A percentile compares a stretch with the other conserved stretches of the same genome.
Evolutionary conservation across 2,888 invertebrate genomes (phyloP).

Genomic region (Dascillus cervinus): DNA sequence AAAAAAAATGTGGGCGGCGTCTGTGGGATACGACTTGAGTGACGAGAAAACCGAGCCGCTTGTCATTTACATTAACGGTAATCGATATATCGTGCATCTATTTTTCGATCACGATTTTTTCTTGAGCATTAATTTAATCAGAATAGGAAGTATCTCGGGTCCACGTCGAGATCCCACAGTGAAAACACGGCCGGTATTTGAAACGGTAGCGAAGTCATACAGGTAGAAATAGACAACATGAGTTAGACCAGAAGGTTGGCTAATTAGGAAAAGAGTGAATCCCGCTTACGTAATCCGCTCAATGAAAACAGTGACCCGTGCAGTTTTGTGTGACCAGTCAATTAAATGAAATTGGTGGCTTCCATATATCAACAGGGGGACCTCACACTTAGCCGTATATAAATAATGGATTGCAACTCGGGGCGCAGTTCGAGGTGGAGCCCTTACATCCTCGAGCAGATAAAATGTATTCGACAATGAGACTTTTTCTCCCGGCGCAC

Average conservation of each 20-base stretch:
- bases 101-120: no score
- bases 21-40: no score
- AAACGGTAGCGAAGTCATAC: slow-evolving; percentile 19
- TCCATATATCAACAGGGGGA: slow-evolving; percentile 36
- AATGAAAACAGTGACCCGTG: slow-evolving; percentile 28
- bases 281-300: no score
- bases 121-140: slow-evolving; percentile 23
- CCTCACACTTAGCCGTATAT: slow-evolving; percentile 34
- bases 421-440: slow-evolving; percentile 20
- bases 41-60: no score
- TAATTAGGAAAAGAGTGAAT: no score
- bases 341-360: slow-evolving; percentile 38
- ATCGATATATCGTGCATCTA: no score
- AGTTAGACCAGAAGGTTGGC: slow-evolving; percentile 8
- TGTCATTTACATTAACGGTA: no score
- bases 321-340: slow-evolving; percentile 37
- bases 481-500: no score
- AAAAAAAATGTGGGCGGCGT: no score
- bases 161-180: slow-evolving; percentile 22
- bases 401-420: slow-evolving; percentile 32
- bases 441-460: slow-evolving; percentile 13
- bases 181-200: slow-evolving; percentile 19
- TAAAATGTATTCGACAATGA: neutral
- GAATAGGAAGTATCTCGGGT: slow-evolving; percentile 20
- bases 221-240: slow-evolving; percentile 18